phyloP scores from a whole-genome alignment of 2,888 invertebrate species.

The Morpho achilles region DNA sequence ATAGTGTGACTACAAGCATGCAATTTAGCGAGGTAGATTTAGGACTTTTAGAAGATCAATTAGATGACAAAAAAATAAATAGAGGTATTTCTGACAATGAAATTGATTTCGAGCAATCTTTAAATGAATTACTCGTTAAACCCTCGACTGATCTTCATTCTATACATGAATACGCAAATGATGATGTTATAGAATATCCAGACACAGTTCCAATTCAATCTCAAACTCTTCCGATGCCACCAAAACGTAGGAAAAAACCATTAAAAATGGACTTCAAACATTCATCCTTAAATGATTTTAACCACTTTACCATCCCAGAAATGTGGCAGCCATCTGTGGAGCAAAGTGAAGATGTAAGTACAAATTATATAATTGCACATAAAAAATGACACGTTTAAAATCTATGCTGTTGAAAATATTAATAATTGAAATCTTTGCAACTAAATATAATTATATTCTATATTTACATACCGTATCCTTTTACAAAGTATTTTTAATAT shows the following conservation, averaged over 20 bases:
- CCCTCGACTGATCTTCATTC: slow-evolving; percentile 57
- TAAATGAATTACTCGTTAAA: slow-evolving; percentile 47
- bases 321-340: slow-evolving; percentile 52
- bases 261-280: slow-evolving; percentile 49
- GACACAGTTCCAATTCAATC: slow-evolving; percentile 66
- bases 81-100: slow-evolving; percentile 42
- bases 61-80: slow-evolving; percentile 45
- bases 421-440: no score
- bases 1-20: slow-evolving; percentile 60
- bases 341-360: slow-evolving; percentile 64
- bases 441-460: no score
- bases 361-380: neutral
- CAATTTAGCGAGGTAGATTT: slow-evolving; percentile 71
- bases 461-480: no score
- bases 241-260: slow-evolving; percentile 60
- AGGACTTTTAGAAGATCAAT: slow-evolving; percentile 72
- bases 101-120: slow-evolving; percentile 43
- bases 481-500: no score
- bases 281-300: slow-evolving; percentile 62
- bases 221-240: slow-evolving; percentile 70
- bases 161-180: slow-evolving; percentile 69
- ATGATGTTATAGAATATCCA: slow-evolving; percentile 76
- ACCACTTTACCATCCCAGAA: slow-evolving; percentile 41
- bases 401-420: no score
- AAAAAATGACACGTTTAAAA: no score